Evolutionary conservation across 2,888 invertebrate genomes (phyloP).

Genomic region (Leptothorax acervorum): DNA sequence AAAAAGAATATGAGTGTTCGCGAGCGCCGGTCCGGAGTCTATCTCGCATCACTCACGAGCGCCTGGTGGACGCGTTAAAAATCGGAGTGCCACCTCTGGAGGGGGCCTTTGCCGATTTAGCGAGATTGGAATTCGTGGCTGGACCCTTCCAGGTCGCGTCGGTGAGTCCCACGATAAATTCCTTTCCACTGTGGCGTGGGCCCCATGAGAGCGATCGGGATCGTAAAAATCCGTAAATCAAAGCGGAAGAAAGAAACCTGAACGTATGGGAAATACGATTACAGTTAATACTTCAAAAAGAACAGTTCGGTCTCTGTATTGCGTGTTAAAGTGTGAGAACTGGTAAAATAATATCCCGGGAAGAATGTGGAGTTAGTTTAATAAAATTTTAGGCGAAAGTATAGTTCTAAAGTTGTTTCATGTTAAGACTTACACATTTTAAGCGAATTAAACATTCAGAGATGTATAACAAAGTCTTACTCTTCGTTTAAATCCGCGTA

Average conservation of each 20-base stretch:
- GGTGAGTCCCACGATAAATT: slow-evolving; percentile 47
- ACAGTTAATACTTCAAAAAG: neutral
- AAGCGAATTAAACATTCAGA: neutral
- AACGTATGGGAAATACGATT: neutral
- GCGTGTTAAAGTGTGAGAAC: neutral
- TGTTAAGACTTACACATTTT: neutral
- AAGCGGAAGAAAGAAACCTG: neutral
- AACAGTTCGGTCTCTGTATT: neutral
- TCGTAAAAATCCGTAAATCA: neutral
- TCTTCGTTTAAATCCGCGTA: neutral
- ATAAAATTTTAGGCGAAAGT: neutral
- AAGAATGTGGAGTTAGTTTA: neutral
- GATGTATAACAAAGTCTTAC: neutral
- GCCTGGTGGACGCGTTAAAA: slow-evolving; percentile 43
- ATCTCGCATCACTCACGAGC: slow-evolving; percentile 16
- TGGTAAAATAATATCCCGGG: neutral
- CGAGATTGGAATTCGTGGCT: slow-evolving; percentile 38
- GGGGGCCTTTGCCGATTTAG: slow-evolving; percentile 35
- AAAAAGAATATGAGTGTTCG: slow-evolving; percentile 50
- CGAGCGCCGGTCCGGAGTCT: slow-evolving; percentile 36
- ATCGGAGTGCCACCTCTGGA: slow-evolving; percentile 46
- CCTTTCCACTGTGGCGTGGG: neutral
- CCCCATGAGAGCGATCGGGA: slow-evolving; percentile 8
- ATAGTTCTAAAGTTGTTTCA: neutral
- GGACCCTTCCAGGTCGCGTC: slow-evolving; percentile 37